Conservation (phyloP, 2,888 invertebrate species). For the Drosophila greeni region DNA sequence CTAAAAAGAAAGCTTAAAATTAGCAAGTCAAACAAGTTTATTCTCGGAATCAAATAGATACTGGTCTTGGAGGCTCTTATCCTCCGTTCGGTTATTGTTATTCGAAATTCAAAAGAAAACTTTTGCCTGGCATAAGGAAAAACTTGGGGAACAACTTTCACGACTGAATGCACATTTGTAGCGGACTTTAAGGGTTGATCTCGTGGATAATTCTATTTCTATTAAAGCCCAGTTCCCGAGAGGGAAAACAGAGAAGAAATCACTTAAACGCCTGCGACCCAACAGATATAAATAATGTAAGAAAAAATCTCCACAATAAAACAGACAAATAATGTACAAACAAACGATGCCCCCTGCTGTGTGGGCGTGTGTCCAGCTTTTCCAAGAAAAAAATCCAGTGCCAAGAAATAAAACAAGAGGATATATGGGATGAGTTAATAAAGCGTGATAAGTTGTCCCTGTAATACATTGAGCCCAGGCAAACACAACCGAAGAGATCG, state of each 20-base stretch:
- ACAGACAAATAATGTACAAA: slow-evolving; percentile 33
- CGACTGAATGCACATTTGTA: slow-evolving; percentile 37
- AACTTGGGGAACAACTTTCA: slow-evolving; percentile 46
- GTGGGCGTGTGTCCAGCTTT: slow-evolving; percentile 16
- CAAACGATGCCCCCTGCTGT: slow-evolving; percentile 14
- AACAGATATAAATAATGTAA: slow-evolving; percentile 29
- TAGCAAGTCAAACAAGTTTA: slow-evolving; percentile 55
- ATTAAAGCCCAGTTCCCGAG: slow-evolving; percentile 20
- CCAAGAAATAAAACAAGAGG: slow-evolving; percentile 12
- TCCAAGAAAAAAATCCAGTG: slow-evolving; percentile 3
- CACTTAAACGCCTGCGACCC: slow-evolving; percentile 45
- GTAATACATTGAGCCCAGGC: slow-evolving; percentile 43
- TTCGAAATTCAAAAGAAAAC: slow-evolving; percentile 20
- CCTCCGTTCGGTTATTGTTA: slow-evolving; percentile 7
- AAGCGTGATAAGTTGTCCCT: slow-evolving; percentile 58
- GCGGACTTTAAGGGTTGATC: slow-evolving; percentile 19
- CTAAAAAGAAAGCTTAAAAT: slow-evolving; percentile 34
- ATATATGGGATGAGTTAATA: slow-evolving; percentile 45
- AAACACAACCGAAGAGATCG: slow-evolving; percentile 36
- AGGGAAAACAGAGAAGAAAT: slow-evolving; percentile 32
- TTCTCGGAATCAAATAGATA: slow-evolving; percentile 7
- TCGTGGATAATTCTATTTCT: slow-evolving; percentile 15
- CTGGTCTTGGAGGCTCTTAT: slow-evolving; percentile 20
- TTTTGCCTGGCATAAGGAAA: slow-evolving; percentile 24
- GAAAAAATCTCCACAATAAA: slow-evolving; percentile 26